Percentiles rank a stretch among this genome's conserved stretches.
Conservation (phyloP, 2,797 vertebrate genomes). For the Anguilla megastoma region DNA sequence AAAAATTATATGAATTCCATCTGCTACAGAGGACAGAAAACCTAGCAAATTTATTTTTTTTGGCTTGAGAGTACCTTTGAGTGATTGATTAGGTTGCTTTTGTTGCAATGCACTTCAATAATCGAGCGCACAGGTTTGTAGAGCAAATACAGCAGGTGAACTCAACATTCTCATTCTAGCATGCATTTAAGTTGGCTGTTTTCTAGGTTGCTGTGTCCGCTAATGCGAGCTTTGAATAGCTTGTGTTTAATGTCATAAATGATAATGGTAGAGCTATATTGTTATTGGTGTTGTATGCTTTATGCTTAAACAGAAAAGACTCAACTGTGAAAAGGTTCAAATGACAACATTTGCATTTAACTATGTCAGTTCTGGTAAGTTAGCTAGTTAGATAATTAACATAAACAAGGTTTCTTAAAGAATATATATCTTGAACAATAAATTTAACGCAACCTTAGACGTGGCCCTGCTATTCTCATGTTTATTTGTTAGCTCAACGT, state of each 20-base stretch:
- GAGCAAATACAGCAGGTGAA: conserved; percentile 52
- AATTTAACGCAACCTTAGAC: not conserved
- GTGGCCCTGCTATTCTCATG: not conserved
- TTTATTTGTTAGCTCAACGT: conserved; percentile 8
- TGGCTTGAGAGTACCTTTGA: conserved; percentile 46
- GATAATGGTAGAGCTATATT: not conserved
- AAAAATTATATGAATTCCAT: conserved; percentile 17
- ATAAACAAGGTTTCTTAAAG: not conserved
- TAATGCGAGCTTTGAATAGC: conserved; percentile 12
- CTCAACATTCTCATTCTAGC: not conserved
- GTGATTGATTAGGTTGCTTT: conserved; percentile 58
- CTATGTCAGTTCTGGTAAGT: not conserved
- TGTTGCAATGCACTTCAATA: conserved; percentile 51
- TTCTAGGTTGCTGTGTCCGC: conserved; percentile 58
- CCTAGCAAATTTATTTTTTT: not conserved
- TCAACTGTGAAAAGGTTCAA: not conserved
- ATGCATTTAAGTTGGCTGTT: conserved; percentile 49
- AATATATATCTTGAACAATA: not conserved
- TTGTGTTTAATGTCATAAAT: not conserved
- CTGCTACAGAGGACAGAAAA: not conserved
- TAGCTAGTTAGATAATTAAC: not conserved
- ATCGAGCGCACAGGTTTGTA: conserved; percentile 52
- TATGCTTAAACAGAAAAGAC: not conserved
- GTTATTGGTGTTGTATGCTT: not conserved
- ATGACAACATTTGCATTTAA: not conserved